A percentile compares a stretch with the other conserved stretches of the same genome.
Evolutionary conservation across 2,888 invertebrate genomes (phyloP).

Genomic region (Drosophila testacea): DNA sequence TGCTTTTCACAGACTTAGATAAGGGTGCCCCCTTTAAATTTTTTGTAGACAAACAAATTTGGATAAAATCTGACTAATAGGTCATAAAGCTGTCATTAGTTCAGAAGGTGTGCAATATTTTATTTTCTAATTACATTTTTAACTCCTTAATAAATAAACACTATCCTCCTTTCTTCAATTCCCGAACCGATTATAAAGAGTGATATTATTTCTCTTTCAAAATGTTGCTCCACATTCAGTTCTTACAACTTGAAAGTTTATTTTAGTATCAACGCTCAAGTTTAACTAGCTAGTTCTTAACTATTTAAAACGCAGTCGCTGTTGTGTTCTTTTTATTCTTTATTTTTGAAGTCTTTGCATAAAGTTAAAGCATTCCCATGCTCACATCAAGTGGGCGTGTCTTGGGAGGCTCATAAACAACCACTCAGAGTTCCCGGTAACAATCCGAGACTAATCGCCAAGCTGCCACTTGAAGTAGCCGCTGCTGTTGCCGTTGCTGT

Average conservation of each 20-base stretch:
- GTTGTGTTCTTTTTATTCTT: background rate
- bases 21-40: too few relatives aligned
- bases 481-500: slow-evolving; percentile 34
- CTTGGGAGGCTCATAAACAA: slow-evolving; percentile 73
- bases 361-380: slow-evolving; percentile 45
- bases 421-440: slow-evolving; percentile 71
- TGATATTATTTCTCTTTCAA: background rate
- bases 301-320: slow-evolving; percentile 19
- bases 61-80: too few relatives aligned
- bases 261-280: slow-evolving; percentile 3
- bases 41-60: too few relatives aligned
- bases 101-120: too few relatives aligned
- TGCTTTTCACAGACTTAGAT: too few relatives aligned
- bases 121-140: too few relatives aligned
- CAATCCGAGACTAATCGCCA: slow-evolving; percentile 73
- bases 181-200: background rate
- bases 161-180: background rate
- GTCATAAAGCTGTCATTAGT: too few relatives aligned
- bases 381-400: slow-evolving; percentile 67
- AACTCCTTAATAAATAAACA: too few relatives aligned
- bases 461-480: slow-evolving; percentile 72
- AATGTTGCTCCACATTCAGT: slow-evolving; percentile 11
- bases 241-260: background rate
- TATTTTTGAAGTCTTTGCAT: slow-evolving; percentile 27
- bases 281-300: slow-evolving; percentile 17